Evolutionary conservation across 2,888 invertebrate genomes (phyloP), one percentile per base, ranked within the genome.

Genomic region (Muschampia plurimacula): DNA sequence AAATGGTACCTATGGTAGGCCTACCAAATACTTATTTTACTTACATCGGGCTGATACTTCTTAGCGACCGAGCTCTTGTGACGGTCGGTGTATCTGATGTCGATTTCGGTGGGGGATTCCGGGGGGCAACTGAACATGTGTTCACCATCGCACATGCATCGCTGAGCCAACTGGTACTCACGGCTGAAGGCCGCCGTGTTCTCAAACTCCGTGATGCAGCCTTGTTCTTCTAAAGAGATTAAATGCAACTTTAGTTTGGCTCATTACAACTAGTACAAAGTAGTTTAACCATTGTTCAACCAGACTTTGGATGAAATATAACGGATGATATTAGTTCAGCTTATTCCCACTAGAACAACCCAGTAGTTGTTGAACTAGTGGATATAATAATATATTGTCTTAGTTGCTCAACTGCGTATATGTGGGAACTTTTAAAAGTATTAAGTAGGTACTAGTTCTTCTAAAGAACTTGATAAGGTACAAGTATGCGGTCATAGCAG

Each of bases 91-190:
- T 97, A 95, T 78, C 97, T 96, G 77, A 96, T 95, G 82, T 97
- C 96, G 73, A 97, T 81, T 55, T 90, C 88, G 1, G 89, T 81
- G 28, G 92, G 87, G 39, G 93, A 84, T 59, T 93, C 93, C 2
- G 95, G 95, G 0, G 97, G 97, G 87, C 99, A 99, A 86, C 97
- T 97, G 87, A 98, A 97, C 98, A 98, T 99, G 91, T 99, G 99
- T 84, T 99, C 99, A 13, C 97, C 97, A 87, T 99, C 99, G 81
- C 99, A 99, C 96, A 99, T 98, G 88, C 99, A 99, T 75, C 98
- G 97, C 89, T 99, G 98, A 1, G 97, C 96, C 46, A 97, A 96
- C 88, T 99, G 98, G 89, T 98, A 99, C 82, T 98, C 97, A 8
- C 99, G 97, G 86, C 99, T 99, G 92, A 98, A 99, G 0, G 97